These are phyloP conservation scores for Brachionus rubens DNA, from an alignment of 1,140 invertebrate genomes.

Conservation along the genomic window DNA sequence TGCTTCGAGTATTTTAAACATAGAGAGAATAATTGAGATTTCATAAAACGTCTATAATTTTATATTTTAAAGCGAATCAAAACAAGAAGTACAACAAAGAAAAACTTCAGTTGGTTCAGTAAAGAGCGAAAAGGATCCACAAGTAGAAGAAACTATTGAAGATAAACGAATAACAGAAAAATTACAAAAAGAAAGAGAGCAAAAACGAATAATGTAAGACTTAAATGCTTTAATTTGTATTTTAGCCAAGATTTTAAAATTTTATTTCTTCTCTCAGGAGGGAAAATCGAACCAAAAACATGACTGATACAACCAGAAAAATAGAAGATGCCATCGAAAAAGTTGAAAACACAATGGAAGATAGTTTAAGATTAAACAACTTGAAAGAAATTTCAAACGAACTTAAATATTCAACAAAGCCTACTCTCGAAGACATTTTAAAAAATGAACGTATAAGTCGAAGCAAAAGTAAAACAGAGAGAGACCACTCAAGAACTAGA, in stretches of 20 bases:
- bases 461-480: not conserved
- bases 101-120: not conserved
- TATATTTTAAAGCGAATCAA: not conserved
- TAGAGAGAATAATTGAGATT: too few species aligned
- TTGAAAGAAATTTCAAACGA: conserved; percentile 22
- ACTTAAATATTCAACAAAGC: conserved; percentile 28
- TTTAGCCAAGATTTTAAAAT: not conserved
- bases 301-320: conserved; percentile 34
- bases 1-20: too few species aligned
- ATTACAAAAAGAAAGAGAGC: conserved; percentile 30
- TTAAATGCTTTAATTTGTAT: not conserved
- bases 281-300: conserved; percentile 37
- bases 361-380: conserved; percentile 32
- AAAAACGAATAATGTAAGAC: conserved; percentile 14
- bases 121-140: conserved; percentile 12
- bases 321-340: conserved; percentile 33
- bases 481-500: not conserved
- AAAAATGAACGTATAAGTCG: conserved; percentile 15
- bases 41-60: too few species aligned
- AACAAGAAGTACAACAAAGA: not conserved
- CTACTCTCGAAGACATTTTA: conserved; percentile 8
- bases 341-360: conserved; percentile 38
- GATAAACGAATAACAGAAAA: conserved; percentile 16
- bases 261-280: not conserved
- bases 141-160: conserved; percentile 37